Percentiles rank a stretch among this genome's conserved stretches.
These are phyloP conservation scores for Lithobates sylvaticus DNA, from an alignment of 2,797 vertebrate species.

Conservation along the genomic window DNA sequence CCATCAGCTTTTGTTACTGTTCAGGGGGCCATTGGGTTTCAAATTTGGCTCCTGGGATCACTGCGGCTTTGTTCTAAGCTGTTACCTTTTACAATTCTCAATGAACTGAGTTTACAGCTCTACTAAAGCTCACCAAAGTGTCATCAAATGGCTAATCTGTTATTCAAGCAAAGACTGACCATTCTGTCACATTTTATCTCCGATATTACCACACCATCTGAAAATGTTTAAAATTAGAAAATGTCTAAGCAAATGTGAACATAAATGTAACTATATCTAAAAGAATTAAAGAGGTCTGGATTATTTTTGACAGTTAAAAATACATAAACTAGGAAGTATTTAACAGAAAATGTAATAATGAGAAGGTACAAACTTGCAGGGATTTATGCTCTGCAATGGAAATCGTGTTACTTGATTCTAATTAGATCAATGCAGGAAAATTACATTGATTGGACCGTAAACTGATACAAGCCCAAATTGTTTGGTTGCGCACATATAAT, in stretches of 20 bases:
- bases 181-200: not conserved
- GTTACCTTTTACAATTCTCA: conserved; percentile 56
- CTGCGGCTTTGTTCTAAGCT: conserved; percentile 37
- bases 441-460: too few relatives aligned
- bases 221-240: not conserved
- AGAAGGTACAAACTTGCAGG: too few relatives aligned
- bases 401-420: too few relatives aligned
- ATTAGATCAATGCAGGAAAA: too few relatives aligned
- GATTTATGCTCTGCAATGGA: too few relatives aligned
- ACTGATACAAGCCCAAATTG: too few relatives aligned
- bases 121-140: conserved; percentile 45
- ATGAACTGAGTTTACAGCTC: conserved; percentile 52
- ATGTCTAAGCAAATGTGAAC: not conserved
- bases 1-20: conserved; percentile 26
- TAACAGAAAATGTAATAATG: too few relatives aligned
- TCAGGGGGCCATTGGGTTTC: conserved; percentile 26
- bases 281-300: not conserved
- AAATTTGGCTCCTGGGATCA: conserved; percentile 34
- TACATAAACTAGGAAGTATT: too few relatives aligned
- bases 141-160: conserved; percentile 51
- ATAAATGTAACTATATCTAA: not conserved
- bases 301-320: too few relatives aligned
- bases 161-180: conserved; percentile 41
- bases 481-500: too few relatives aligned
- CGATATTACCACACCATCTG: not conserved